Percentiles rank a stretch among this genome's conserved stretches.
phyloP scores from a whole-genome alignment of 23 tunicate species.

The Diplosoma virens region DNA sequence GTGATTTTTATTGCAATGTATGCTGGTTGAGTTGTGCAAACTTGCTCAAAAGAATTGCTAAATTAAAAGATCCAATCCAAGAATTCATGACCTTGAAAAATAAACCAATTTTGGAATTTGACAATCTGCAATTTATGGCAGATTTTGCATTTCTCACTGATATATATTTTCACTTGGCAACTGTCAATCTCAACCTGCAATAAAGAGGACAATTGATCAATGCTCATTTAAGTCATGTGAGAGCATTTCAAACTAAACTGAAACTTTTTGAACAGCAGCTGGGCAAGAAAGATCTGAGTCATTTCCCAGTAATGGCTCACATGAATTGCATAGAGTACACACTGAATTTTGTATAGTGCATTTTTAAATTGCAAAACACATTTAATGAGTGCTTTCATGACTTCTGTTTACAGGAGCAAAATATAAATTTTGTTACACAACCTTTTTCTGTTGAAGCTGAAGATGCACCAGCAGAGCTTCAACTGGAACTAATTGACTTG shows the following conservation, averaged over 20 bases:
- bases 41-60: too few species aligned
- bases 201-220: background rate
- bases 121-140: background rate
- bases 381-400: slow-evolving; percentile 15
- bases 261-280: slow-evolving; percentile 10
- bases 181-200: slow-evolving; percentile 13
- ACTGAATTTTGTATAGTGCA: slow-evolving; percentile 8
- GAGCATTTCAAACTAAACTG: slow-evolving; percentile 16
- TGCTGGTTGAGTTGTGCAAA: too few species aligned
- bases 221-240: background rate
- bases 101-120: slow-evolving; percentile 3
- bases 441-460: background rate
- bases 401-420: background rate
- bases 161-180: background rate
- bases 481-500: slow-evolving; percentile 5
- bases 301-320: background rate
- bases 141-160: slow-evolving; percentile 29
- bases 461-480: slow-evolving; percentile 13
- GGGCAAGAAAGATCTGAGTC: slow-evolving; percentile 7
- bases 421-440: background rate
- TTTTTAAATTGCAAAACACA: slow-evolving; percentile 5
- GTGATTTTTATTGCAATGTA: too few species aligned
- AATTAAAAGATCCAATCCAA: slow-evolving; percentile 3
- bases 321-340: slow-evolving; percentile 9
- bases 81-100: slow-evolving; percentile 11